These are phyloP conservation scores for Eueides isabella DNA, from an alignment of 1,140 invertebrate genomes.

Conservation along the genomic window DNA sequence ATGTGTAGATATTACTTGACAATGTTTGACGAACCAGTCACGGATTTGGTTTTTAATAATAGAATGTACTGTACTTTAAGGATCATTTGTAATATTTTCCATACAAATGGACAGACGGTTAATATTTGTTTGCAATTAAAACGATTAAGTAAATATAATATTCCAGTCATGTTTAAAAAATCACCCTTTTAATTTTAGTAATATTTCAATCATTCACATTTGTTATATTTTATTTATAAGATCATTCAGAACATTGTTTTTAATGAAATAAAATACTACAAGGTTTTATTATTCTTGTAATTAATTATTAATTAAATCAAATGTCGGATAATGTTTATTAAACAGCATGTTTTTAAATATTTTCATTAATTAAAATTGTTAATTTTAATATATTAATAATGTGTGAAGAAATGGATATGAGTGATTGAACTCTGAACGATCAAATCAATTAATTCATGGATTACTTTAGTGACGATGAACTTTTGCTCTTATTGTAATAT, in stretches of 20 bases:
- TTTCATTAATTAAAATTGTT: background rate
- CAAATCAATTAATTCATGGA: background rate
- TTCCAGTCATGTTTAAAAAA: constrained; percentile 1
- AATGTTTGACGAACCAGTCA: constrained; percentile 15
- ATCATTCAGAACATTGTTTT: background rate
- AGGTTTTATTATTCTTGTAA: constrained; percentile 8
- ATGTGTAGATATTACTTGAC: background rate
- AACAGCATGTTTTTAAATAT: background rate
- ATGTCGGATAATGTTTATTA: background rate
- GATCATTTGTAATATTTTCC: background rate
- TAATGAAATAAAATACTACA: background rate
- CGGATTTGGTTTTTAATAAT: background rate
- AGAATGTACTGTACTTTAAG: background rate
- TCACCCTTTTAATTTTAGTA: background rate
- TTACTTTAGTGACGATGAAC: background rate
- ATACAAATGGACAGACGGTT: background rate
- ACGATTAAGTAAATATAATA: background rate
- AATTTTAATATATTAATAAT: background rate
- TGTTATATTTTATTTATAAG: background rate
- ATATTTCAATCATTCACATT: background rate
- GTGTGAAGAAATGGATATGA: constrained; percentile 2
- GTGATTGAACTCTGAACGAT: background rate
- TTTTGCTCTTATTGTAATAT: constrained; percentile 9
- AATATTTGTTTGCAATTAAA: background rate
- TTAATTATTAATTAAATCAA: background rate